These are phyloP conservation scores for Eclectus roratus DNA, from an alignment of 2,113 vertebrate genomes.

Conservation along the genomic window DNA sequence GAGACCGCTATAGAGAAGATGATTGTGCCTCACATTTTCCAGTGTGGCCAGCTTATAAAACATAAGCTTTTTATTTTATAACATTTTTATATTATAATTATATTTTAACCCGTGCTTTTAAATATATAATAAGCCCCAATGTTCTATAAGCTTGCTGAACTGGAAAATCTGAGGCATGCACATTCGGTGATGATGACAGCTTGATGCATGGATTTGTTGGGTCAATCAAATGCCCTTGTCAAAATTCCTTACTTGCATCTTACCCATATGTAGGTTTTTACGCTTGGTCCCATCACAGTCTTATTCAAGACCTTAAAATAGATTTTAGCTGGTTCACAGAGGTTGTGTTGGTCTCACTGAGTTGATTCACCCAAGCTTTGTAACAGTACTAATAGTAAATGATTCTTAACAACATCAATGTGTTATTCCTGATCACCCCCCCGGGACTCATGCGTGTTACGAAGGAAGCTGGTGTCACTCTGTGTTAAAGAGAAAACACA, in stretches of 20 bases:
- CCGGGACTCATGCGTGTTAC: neutral
- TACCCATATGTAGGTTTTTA: neutral
- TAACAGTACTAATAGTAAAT: neutral
- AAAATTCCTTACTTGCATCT: slow-evolving; percentile 25
- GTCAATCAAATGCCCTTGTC: slow-evolving; percentile 8
- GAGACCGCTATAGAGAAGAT: neutral
- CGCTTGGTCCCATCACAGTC: neutral
- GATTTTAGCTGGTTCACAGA: neutral
- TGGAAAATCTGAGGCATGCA: slow-evolving; percentile 57
- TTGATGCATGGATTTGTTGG: slow-evolving; percentile 45
- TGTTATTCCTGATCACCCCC: neutral
- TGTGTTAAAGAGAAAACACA: slow-evolving; percentile 32
- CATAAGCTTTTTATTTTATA: slow-evolving; percentile 50
- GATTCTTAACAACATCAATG: neutral
- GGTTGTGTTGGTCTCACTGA: neutral
- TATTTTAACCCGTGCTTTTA: slow-evolving; percentile 37
- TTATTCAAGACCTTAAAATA: neutral
- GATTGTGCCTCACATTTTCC: slow-evolving; percentile 57
- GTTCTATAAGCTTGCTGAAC: slow-evolving; percentile 42
- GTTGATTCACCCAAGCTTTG: neutral
- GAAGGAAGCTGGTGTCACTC: slow-evolving; percentile 27
- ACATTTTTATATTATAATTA: slow-evolving; percentile 48
- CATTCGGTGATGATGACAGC: slow-evolving; percentile 33
- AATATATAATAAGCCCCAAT: neutral
- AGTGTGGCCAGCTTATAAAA: slow-evolving; percentile 27